Evolutionary conservation across 2,888 invertebrate genomes (phyloP).

Genomic region (Nomada fucata): DNA sequence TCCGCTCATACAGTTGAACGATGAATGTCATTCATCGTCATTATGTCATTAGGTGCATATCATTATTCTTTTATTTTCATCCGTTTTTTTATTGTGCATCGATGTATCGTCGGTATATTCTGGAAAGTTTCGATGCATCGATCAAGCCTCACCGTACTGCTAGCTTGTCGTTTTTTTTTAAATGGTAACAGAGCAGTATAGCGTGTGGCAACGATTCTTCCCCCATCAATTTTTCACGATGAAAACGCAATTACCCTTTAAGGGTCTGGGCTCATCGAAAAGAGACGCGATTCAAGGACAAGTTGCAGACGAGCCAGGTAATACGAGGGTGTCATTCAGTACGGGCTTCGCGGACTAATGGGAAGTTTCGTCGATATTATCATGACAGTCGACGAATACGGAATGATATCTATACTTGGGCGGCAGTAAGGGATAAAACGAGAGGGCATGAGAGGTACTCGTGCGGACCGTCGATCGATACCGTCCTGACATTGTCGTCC

Average conservation of each 20-base stretch:
- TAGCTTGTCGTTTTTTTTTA: too few relatives aligned
- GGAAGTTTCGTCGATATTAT: slow-evolving; percentile 42
- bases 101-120: too few relatives aligned
- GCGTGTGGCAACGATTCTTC: background rate
- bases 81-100: too few relatives aligned
- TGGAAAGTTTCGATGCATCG: too few relatives aligned
- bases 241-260: background rate
- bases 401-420: slow-evolving; percentile 45
- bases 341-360: background rate
- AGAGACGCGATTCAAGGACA: background rate
- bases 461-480: slow-evolving; percentile 52
- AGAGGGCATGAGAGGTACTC: slow-evolving; percentile 47
- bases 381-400: slow-evolving; percentile 50
- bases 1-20: too few relatives aligned
- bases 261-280: too few relatives aligned
- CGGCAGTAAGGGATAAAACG: slow-evolving; percentile 51
- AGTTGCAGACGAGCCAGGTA: background rate
- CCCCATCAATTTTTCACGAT: background rate
- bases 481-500: slow-evolving; percentile 49
- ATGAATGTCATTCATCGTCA: too few relatives aligned
- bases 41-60: too few relatives aligned
- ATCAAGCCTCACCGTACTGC: too few relatives aligned
- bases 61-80: too few relatives aligned
- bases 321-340: slow-evolving; percentile 23
- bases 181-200: too few relatives aligned